These are phyloP conservation scores for Calliopsis andreniformis DNA, from an alignment of 1,140 invertebrate genomes.

Conservation along the genomic window DNA sequence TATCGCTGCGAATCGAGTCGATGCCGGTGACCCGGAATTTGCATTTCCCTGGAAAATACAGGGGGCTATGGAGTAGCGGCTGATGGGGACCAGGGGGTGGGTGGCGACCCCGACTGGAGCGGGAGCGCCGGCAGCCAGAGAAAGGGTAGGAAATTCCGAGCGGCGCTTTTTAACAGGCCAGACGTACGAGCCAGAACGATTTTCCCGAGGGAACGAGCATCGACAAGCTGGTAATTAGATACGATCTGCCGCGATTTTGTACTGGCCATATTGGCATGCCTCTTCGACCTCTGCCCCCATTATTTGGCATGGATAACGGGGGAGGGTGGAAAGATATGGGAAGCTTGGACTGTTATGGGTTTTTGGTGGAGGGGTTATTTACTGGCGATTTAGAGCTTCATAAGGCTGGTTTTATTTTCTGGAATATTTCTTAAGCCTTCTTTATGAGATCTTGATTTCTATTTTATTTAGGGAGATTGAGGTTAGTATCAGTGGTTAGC, in stretches of 20 bases:
- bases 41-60: constrained; percentile 67
- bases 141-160: constrained; percentile 46
- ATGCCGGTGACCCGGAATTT: constrained; percentile 68
- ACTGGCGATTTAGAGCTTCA: too few species aligned
- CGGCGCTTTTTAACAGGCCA: constrained; percentile 45
- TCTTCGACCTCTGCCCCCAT: not conserved
- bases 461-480: too few species aligned
- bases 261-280: not conserved
- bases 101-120: not conserved
- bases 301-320: too few species aligned
- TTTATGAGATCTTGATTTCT: too few species aligned
- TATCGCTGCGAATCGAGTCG: constrained; percentile 61
- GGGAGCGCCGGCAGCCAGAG: not conserved
- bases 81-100: not conserved
- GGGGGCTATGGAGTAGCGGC: not conserved
- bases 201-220: constrained; percentile 49
- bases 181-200: constrained; percentile 42
- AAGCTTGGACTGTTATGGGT: too few species aligned
- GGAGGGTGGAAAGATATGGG: too few species aligned
- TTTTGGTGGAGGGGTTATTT: too few species aligned
- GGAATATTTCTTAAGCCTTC: too few species aligned
- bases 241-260: constrained; percentile 54
- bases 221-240: constrained; percentile 59
- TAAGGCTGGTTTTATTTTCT: too few species aligned
- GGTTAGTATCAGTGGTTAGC: too few species aligned